Base-by-base conservation (phyloP, 2,888 invertebrate species). In the Harpalus rufipes region DNA sequence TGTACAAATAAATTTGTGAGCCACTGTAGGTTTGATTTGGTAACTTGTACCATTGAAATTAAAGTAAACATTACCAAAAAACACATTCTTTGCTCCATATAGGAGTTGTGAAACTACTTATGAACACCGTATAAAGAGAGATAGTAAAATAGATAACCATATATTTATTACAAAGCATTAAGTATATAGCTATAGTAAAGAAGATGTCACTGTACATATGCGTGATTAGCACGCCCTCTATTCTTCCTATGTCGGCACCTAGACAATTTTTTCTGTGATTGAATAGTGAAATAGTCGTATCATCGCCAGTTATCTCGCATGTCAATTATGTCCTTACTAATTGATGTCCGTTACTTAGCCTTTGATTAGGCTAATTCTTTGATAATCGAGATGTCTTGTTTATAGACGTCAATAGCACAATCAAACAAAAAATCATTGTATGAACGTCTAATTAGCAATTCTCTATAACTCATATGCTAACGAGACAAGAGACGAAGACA, bases 341-440 rank as follows among this genome's bases (percentile, higher is more conserved):
- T 58, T 58, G 56, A 78, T 78, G 78, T 78, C 78, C 56, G 58
- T 78, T 56, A 78, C n/a, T 76, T 76, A 58, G 56, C 21, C 14
- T 78, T 58, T 78, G 58, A 78, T 78, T 78, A 78, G 41, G 78
- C 41, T 78, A 58, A 78, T 78, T 78, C 78, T 78, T 76, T 78
- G 56, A 21, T 58, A 78, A 78, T 78, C 78, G 56, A 72, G 58
- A 78, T 78, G 78, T 78, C 78, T 78, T 78, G 58, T 78, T 78
- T 78, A 58, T 18, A 78, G 21, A 18, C 25, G 78, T 78, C 78
- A 78, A 78, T 78, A 58, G 44, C 18, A 76, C 58, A 78, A 78
- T 58, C 56, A 58, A 78, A 74, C 74, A 78, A 78, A 78, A 78
- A 78, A 44, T 74, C 58, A 32, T 78, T 78, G 78, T 58, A 78